Conservation (phyloP, 2,888 invertebrate genomes). For the Aporophyla lueneburgensis region DNA sequence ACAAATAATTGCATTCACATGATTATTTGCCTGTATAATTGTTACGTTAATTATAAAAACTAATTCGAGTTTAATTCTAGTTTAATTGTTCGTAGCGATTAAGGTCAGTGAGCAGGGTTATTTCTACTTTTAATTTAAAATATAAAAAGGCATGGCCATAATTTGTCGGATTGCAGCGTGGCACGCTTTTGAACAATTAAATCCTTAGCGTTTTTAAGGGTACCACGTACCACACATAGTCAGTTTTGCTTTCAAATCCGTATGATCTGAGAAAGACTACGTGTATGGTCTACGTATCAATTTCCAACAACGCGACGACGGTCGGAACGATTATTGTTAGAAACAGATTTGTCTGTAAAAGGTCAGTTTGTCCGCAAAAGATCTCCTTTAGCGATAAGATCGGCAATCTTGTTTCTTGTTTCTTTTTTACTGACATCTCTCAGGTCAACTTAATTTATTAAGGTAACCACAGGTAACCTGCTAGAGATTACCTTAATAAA, state of each 20-base stretch:
- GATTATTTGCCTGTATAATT: conserved; percentile 16
- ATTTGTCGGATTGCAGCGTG: not conserved
- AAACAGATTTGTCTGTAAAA: no score
- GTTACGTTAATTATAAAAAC: conserved; percentile 38
- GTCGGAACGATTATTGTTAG: not conserved
- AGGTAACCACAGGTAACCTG: no score
- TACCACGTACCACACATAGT: not conserved
- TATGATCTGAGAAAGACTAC: not conserved
- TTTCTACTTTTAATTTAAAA: conserved; percentile 24
- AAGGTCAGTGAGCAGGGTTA: conserved; percentile 38
- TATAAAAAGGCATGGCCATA: not conserved
- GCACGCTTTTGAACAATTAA: conserved; percentile 15
- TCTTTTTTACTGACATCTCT: no score
- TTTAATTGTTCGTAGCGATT: conserved; percentile 46
- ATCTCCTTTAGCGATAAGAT: no score
- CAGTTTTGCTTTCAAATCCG: not conserved
- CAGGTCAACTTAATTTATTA: no score
- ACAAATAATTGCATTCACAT: conserved; percentile 38
- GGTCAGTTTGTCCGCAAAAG: no score
- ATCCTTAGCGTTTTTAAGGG: not conserved
- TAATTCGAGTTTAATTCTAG: conserved; percentile 28
- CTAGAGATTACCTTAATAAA: no score
- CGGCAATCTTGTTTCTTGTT: no score
- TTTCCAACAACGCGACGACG: not conserved
- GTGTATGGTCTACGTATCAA: not conserved